These are phyloP conservation scores for Noctuana brunneofusca DNA, from an alignment of 2,888 invertebrate genomes.

Conservation along the genomic window DNA sequence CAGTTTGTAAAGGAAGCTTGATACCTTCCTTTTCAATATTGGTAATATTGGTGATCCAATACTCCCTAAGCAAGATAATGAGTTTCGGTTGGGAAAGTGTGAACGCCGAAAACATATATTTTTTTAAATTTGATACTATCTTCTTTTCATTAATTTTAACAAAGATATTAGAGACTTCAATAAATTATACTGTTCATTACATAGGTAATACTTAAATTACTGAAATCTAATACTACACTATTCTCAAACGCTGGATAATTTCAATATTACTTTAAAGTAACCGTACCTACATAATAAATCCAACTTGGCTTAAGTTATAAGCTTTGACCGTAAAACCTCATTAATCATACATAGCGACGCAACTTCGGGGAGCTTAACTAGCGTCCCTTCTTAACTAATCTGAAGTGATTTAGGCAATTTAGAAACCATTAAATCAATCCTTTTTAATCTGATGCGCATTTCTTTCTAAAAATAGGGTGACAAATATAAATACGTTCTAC, in stretches of 20 bases:
- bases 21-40: too few relatives aligned
- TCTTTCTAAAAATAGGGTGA: neutral
- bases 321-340: slow-evolving; percentile 20
- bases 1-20: too few relatives aligned
- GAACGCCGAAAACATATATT: too few relatives aligned
- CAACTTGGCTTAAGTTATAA: slow-evolving; percentile 2
- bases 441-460: slow-evolving; percentile 8
- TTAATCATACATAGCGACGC: slow-evolving; percentile 9
- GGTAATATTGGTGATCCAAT: too few relatives aligned
- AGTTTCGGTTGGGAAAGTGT: too few relatives aligned
- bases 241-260: neutral
- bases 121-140: too few relatives aligned
- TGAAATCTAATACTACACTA: too few relatives aligned
- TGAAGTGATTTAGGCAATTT: slow-evolving; percentile 24
- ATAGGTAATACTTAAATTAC: too few relatives aligned
- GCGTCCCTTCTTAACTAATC: slow-evolving; percentile 12
- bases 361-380: slow-evolving; percentile 18
- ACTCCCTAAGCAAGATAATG: too few relatives aligned
- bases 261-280: neutral
- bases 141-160: too few relatives aligned
- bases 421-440: slow-evolving; percentile 26
- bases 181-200: neutral
- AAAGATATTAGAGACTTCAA: too few relatives aligned
- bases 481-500: too few relatives aligned
- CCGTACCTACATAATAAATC: neutral